Evolutionary conservation across 2,113 vertebrate genomes (phyloP).

Genomic region (Saimiri boliviensis): DNA sequence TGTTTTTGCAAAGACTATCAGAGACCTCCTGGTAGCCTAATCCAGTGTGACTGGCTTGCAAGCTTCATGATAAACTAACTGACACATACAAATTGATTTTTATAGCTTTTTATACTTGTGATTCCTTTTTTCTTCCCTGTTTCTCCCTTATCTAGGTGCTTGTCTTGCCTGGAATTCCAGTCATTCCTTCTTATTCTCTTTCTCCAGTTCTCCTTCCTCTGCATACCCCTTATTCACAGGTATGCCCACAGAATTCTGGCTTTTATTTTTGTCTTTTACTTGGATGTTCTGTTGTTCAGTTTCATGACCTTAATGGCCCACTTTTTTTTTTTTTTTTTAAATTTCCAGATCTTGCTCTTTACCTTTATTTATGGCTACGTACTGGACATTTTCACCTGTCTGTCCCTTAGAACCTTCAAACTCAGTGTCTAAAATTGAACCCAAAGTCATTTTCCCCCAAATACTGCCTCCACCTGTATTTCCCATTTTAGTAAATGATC

Average conservation of each 20-base stretch:
- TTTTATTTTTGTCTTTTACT: not conserved
- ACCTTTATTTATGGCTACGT: not conserved
- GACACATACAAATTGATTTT: not conserved
- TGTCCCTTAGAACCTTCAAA: not conserved
- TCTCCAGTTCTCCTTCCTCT: not conserved
- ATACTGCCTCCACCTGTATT: not conserved
- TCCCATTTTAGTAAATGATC: not conserved
- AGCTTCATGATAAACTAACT: not conserved
- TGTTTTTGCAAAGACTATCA: not conserved
- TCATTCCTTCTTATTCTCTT: not conserved
- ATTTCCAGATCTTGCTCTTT: not conserved
- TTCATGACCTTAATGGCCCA: not conserved
- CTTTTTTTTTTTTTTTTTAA: not conserved
- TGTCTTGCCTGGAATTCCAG: not conserved
- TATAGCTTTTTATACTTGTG: not conserved
- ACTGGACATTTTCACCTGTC: not conserved
- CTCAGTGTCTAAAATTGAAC: constrained; percentile 1
- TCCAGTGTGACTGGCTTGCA: not conserved
- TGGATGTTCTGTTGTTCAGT: not conserved
- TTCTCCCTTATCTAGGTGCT: not conserved
- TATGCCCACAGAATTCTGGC: not conserved
- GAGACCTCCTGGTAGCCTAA: not conserved
- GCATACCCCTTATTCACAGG: not conserved
- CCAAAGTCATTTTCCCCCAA: not conserved
- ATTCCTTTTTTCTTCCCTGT: not conserved